Percentiles rank a stretch among this genome's conserved stretches.
Conservation (phyloP, 2,888 invertebrate genomes). For the Arctia plantaginis region DNA sequence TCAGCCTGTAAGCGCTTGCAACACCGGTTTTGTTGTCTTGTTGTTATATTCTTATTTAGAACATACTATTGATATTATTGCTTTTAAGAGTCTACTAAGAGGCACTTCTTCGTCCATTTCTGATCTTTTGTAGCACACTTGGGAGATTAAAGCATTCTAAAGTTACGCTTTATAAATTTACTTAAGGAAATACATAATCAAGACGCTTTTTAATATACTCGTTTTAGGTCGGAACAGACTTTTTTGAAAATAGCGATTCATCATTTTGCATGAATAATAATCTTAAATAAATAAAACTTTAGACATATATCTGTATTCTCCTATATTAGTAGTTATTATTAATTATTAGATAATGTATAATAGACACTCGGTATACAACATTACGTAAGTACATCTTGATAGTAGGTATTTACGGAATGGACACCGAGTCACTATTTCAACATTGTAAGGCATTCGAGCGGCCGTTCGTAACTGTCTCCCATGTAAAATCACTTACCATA, state of each 20-base stretch:
- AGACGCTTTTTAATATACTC: background rate
- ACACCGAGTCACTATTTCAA: conserved; percentile 47
- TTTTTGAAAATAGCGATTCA: background rate
- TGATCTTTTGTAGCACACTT: too few species aligned
- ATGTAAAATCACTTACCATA: conserved; percentile 60
- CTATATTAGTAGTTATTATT: background rate
- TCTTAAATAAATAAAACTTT: background rate
- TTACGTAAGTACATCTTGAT: conserved; percentile 40
- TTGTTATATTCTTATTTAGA: too few species aligned
- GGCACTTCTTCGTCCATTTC: too few species aligned
- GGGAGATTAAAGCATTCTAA: too few species aligned
- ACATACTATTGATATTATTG: too few species aligned
- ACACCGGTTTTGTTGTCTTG: too few species aligned
- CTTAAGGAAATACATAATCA: background rate
- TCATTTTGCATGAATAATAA: background rate
- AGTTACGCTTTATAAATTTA: background rate
- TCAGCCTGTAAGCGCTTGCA: background rate
- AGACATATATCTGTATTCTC: background rate
- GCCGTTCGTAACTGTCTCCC: conserved; percentile 47
- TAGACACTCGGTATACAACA: conserved; percentile 14
- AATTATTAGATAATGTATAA: conserved; percentile 4
- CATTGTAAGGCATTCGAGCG: conserved; percentile 49
- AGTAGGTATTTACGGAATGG: conserved; percentile 39
- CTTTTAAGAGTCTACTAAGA: too few species aligned
- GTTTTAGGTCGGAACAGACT: background rate